Base-by-base conservation (phyloP, 2,797 vertebrate genomes). In the Mus minutoides region DNA sequence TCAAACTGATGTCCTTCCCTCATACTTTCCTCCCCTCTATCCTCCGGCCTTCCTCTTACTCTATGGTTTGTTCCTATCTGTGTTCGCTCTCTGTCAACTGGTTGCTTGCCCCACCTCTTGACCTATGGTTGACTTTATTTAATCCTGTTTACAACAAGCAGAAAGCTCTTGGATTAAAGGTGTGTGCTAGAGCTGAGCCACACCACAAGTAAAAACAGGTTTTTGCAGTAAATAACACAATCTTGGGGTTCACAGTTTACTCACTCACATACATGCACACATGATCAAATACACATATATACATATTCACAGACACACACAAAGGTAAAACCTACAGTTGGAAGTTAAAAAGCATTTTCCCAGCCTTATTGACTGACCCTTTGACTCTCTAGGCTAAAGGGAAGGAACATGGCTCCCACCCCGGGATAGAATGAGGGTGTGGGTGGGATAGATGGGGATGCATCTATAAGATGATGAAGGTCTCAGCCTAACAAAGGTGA, bases 271-370 rank as follows among this genome's bases (percentile, higher is more conserved):
- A 46, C 12, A 2, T 37, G 62, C 16, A 62, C 37, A 62, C 24
- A 83, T 4, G 78, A 26, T 8, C 43, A 34, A 34, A 31, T 2
- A 49, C 31, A 85, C 17, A 52, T 67, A 43, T 43, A 62, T 16
- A 84, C 80, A 54, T 37, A 62, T 60, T 4, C 40, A 46, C 43
- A 62, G 29, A 60, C 12, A 83, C 37, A 85, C 3, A 69, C 0
- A 46, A 34, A 64, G 14, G 31, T 69, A 94, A 92, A 83, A 76
- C 79, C 56, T 46, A 88, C 49, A n/a, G 19, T 87, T 93, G 87
- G 76, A 84, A 85, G 46, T 88, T 52, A 52, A 29, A 71, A 71
- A 87, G 64, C 52, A 26, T 78, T 49, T 24, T 52, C 71, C 71
- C 58, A 8, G 67, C 34, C 43, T 52, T 62, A 46, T 11, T 92